A percentile compares a stretch with the other conserved stretches of the same genome.
Evolutionary conservation across 2,113 vertebrate species (phyloP).

Genomic region (Larimichthys crocea): DNA sequence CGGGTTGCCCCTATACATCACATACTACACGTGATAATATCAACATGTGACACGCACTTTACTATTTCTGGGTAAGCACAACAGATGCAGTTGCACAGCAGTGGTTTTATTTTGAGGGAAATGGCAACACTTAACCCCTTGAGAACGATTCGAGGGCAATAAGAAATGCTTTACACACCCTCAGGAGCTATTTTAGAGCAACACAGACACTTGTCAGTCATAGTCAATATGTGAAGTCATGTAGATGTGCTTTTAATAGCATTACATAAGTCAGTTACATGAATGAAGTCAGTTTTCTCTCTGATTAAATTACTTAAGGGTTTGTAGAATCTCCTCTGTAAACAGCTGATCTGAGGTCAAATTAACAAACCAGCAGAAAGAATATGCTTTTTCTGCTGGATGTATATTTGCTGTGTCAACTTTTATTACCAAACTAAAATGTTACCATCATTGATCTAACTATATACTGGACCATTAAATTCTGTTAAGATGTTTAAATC

Average conservation of each 20-base stretch:
- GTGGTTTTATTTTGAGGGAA: slow-evolving; percentile 39
- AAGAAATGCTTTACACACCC: slow-evolving; percentile 50
- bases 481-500: not conserved
- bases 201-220: slow-evolving; percentile 24
- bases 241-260: not conserved
- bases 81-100: slow-evolving; percentile 53
- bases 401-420: not conserved
- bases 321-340: slow-evolving; percentile 3
- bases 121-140: slow-evolving; percentile 25
- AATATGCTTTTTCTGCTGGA: not conserved
- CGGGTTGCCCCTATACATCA: slow-evolving; percentile 30
- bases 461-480: not conserved
- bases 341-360: not conserved
- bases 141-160: slow-evolving; percentile 30
- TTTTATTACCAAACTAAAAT: not conserved
- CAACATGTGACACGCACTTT: slow-evolving; percentile 31
- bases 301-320: not conserved
- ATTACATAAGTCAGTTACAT: not conserved
- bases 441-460: not conserved
- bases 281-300: not conserved
- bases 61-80: slow-evolving; percentile 54
- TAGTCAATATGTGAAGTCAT: not conserved
- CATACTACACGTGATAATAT: slow-evolving; percentile 58
- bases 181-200: slow-evolving; percentile 42
- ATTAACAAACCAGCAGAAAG: not conserved